Percentiles rank a stretch among this genome's conserved stretches.
phyloP scores from a whole-genome alignment of 2,888 invertebrate species.

The Eugnorisma glareosa region DNA sequence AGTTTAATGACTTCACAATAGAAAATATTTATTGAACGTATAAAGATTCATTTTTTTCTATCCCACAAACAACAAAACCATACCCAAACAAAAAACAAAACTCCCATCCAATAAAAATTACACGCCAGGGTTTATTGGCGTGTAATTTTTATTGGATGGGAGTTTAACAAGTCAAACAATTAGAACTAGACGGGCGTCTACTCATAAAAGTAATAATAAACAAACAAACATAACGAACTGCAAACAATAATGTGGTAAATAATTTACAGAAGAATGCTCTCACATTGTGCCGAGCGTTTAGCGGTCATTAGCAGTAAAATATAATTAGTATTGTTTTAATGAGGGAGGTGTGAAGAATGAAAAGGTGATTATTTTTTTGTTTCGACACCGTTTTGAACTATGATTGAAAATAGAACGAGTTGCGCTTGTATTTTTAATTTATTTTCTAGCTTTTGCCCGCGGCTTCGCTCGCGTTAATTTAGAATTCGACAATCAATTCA shows the following conservation, averaged over 20 bases:
- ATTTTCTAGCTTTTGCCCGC: not conserved
- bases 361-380: constrained; percentile 3
- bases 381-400: not conserved
- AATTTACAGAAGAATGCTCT: constrained; percentile 39
- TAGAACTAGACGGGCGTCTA: constrained; percentile 7
- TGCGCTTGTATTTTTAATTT: not conserved
- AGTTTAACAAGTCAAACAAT: too few species aligned
- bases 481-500: too few species aligned
- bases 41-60: not conserved
- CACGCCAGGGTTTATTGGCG: too few species aligned
- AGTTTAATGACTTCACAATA: not conserved
- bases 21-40: not conserved
- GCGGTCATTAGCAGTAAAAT: constrained; percentile 46
- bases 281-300: constrained; percentile 37
- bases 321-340: constrained; percentile 57
- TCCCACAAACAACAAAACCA: not conserved
- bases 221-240: constrained; percentile 45
- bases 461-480: too few species aligned
- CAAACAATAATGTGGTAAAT: constrained; percentile 34
- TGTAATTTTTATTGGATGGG: too few species aligned
- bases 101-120: constrained; percentile 1
- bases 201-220: constrained; percentile 31
- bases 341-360: constrained; percentile 42
- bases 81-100: constrained; percentile 5
- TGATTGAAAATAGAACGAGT: not conserved